Base-by-base conservation (phyloP, 2,797 vertebrate genomes). In the Rhynchotus rufescens region DNA sequence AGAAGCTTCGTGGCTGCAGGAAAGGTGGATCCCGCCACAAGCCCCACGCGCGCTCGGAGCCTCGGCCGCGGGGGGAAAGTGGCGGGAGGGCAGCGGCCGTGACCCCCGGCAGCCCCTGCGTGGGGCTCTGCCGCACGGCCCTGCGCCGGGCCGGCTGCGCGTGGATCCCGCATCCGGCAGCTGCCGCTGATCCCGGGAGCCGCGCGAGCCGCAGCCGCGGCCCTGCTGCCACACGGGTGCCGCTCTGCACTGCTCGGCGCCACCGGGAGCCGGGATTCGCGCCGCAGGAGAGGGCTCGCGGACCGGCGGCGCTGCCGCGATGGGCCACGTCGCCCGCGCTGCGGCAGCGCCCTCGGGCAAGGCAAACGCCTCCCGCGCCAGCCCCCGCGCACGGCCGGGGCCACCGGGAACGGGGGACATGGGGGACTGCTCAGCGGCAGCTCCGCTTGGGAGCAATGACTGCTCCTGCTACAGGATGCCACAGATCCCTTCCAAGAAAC, bases 241-340 rank as follows among this genome's bases (percentile, higher is more conserved):
- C 22, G 20, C 21, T 36, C 36, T 10, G 36, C 36, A 36, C 1
- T 30, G 44, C 86, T 51, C 44, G 9, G 36, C 36, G 36, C 36
- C 36, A 10, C 36, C 36, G 36, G 36, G 36, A 34, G 86, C 72
- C 40, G 82, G 47, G 44, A 88, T 7, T 40, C 16, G 52, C 47
- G 17, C 47, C 21, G 21, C 11, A 23, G 54, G 36, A 87, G 15
- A 56, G 23, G 17, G 12, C 0, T 0, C 3, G 3, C 28, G 12
- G 23, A 34, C 5, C 38, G 47, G 13, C 0, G 0, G 64, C 57
- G 30, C 20, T 30, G n/a, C 34, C 34, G 26, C 28, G 38, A 45
- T 0, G 0, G 44, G 16, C 28, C 62, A 49, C 0, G 0, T n/a
- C 49, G 22, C 40, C 59, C 3, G 1, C 8, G 36, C 67, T 11